phyloP scores from a whole-genome alignment of 2,888 invertebrate genomes.

The Heliothis peltigera region DNA sequence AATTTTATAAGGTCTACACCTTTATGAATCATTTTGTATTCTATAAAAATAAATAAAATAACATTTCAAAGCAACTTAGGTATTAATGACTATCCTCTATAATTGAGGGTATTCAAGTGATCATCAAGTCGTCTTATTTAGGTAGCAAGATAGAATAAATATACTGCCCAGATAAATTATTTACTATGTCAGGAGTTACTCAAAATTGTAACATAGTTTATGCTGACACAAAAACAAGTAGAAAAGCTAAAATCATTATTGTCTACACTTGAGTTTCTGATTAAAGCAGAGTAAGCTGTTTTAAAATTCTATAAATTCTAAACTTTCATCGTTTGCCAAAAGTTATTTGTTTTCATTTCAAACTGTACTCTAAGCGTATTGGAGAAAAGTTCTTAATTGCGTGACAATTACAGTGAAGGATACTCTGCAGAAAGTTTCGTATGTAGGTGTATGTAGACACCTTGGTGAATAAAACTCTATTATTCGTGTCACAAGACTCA shows the following conservation, averaged over 20 bases:
- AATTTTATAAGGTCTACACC: too few relatives aligned
- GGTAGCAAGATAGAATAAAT: too few relatives aligned
- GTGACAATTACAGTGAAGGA: background rate
- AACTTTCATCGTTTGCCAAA: constrained; percentile 18
- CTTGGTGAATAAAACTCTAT: constrained; percentile 14
- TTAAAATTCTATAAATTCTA: constrained; percentile 34
- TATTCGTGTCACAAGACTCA: constrained; percentile 9
- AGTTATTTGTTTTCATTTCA: background rate
- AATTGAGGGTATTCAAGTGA: too few relatives aligned
- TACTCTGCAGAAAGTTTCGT: background rate
- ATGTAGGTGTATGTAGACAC: background rate
- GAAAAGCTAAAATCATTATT: background rate
- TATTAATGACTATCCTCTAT: too few relatives aligned
- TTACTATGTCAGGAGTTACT: too few relatives aligned
- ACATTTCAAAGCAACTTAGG: too few relatives aligned
- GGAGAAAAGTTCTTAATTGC: background rate
- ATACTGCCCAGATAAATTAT: too few relatives aligned
- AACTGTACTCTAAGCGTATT: constrained; percentile 1
- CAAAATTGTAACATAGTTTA: too few relatives aligned
- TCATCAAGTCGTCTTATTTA: too few relatives aligned
- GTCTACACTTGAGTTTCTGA: background rate
- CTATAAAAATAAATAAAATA: too few relatives aligned
- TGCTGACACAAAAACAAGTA: too few relatives aligned
- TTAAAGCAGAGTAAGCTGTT: constrained; percentile 15
- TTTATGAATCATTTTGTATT: too few relatives aligned